Conservation (phyloP, 2,113 vertebrate genomes). For the Chauna torquata region DNA sequence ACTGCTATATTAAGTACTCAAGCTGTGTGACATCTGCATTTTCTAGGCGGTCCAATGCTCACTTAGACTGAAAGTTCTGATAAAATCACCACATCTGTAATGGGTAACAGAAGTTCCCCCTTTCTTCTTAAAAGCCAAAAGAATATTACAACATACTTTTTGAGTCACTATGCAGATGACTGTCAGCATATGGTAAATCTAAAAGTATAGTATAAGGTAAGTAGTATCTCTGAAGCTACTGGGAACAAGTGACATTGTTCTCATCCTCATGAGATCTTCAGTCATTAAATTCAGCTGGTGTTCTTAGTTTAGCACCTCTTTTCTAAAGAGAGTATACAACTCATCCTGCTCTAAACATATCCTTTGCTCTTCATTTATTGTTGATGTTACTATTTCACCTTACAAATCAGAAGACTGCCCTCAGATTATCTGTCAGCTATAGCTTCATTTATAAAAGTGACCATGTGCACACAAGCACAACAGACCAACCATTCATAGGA, state of each 20-base stretch:
- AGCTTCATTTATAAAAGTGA: neutral
- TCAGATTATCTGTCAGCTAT: neutral
- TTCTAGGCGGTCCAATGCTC: neutral
- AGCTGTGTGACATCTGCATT: neutral
- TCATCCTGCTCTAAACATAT: neutral
- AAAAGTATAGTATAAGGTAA: neutral
- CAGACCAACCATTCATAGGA: neutral
- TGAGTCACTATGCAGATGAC: neutral
- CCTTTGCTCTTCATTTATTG: neutral
- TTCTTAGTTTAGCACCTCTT: neutral
- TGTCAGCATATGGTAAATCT: neutral
- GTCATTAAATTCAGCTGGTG: neutral
- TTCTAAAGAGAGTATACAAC: neutral
- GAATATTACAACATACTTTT: neutral
- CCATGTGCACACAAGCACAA: fast-evolving
- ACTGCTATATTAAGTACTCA: neutral
- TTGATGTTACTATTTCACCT: neutral
- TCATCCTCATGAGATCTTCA: neutral
- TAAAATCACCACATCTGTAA: neutral
- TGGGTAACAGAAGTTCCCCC: neutral
- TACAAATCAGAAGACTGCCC: neutral
- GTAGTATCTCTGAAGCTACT: neutral
- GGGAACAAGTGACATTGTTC: neutral
- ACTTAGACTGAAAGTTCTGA: neutral
- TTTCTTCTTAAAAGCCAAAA: neutral